phyloP scores from a whole-genome alignment of 1,140 invertebrate species.

The Drosophila parvula region DNA sequence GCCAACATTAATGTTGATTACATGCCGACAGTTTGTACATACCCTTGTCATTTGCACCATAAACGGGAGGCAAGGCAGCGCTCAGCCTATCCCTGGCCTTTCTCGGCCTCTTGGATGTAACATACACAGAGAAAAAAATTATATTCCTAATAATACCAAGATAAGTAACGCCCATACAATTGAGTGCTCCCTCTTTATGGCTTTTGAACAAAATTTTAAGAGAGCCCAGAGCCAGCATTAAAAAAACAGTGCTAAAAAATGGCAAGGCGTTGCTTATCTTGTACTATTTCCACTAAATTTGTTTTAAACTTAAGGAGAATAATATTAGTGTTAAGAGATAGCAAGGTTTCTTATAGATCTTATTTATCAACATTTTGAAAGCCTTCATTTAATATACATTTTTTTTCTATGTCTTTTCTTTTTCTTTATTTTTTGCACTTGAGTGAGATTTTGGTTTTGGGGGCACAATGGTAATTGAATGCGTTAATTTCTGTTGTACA shows the following conservation, averaged over 20 bases:
- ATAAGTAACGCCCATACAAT: too few relatives aligned
- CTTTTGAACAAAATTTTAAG: too few relatives aligned
- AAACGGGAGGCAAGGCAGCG: constrained; percentile 19
- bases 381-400: not conserved
- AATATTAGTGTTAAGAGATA: not conserved
- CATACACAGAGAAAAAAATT: not conserved
- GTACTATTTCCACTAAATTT: too few relatives aligned
- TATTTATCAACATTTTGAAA: not conserved
- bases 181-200: too few relatives aligned
- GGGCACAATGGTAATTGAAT: constrained; percentile 14
- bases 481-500: constrained; percentile 65
- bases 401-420: not conserved
- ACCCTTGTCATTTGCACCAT: constrained; percentile 70
- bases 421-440: constrained; percentile 34
- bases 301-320: not conserved
- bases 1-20: constrained; percentile 77
- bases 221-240: too few relatives aligned
- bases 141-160: too few relatives aligned
- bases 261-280: too few relatives aligned
- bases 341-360: not conserved
- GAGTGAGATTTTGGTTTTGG: constrained; percentile 34
- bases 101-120: not conserved
- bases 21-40: constrained; percentile 70
- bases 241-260: too few relatives aligned
- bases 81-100: constrained; percentile 7